These are phyloP conservation scores for Sternotherus odoratus DNA, from an alignment of 2,797 vertebrate genomes.

Conservation along the genomic window DNA sequence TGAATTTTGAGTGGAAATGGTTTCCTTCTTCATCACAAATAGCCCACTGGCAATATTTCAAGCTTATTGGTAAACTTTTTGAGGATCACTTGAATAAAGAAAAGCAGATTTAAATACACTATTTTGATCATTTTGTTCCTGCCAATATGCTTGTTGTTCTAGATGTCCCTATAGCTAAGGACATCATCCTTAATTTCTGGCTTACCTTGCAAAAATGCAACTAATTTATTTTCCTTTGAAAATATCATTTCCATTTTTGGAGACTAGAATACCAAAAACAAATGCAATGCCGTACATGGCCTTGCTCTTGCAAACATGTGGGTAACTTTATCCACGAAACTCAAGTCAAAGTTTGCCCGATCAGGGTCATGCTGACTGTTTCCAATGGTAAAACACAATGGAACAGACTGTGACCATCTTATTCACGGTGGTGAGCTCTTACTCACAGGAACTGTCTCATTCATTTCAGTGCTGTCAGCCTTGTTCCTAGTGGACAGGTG, in stretches of 20 bases:
- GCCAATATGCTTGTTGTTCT: not conserved
- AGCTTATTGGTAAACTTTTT: slow-evolving; percentile 43
- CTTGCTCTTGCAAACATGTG: not conserved
- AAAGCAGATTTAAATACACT: slow-evolving; percentile 23
- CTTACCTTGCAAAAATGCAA: not conserved
- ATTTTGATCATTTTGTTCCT: slow-evolving; percentile 27
- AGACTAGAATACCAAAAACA: not conserved
- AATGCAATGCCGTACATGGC: not conserved
- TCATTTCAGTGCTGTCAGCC: not conserved
- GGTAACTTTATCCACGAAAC: not conserved
- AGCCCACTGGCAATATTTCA: not conserved
- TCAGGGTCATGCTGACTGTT: not conserved
- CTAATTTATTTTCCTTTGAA: slow-evolving; percentile 9
- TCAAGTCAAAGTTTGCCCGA: not conserved
- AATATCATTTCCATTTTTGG: not conserved
- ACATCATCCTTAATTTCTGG: not conserved
- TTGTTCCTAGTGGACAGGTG: not conserved
- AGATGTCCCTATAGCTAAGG: not conserved
- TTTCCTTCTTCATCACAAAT: slow-evolving; percentile 5
- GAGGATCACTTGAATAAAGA: slow-evolving; percentile 16
- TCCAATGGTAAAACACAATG: not conserved
- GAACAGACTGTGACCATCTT: not conserved
- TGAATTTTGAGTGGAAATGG: not conserved
- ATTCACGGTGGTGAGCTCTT: not conserved
- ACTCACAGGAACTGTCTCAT: not conserved